These are phyloP conservation scores for Lamprotornis superbus DNA, from an alignment of 2,113 vertebrate genomes.

Conservation along the genomic window DNA sequence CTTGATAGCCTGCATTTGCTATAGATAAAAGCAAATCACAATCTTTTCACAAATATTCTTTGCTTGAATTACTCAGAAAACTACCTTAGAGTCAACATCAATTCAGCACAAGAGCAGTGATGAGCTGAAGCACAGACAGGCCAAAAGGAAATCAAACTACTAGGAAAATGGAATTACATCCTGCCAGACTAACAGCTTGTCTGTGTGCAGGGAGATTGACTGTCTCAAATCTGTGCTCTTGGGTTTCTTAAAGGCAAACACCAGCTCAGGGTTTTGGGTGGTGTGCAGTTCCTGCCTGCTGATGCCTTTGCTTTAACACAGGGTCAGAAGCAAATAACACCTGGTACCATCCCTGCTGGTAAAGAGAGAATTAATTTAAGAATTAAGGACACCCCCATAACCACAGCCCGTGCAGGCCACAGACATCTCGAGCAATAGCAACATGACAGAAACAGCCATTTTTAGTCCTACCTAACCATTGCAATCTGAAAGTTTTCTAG, in stretches of 20 bases:
- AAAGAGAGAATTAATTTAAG: neutral
- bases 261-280: neutral
- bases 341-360: neutral
- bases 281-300: neutral
- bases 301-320: neutral
- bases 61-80: neutral
- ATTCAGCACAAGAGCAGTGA: neutral
- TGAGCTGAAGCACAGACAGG: neutral
- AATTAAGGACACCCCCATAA: neutral
- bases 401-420: neutral
- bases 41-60: neutral
- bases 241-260: neutral
- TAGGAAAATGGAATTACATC: neutral
- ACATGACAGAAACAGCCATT: neutral
- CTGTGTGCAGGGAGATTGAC: neutral
- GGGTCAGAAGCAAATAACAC: neutral
- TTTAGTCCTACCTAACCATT: neutral
- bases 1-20: neutral
- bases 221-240: neutral
- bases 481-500: neutral
- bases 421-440: fast-evolving
- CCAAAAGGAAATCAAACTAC: slow-evolving; percentile 17
- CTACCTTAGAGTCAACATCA: neutral
- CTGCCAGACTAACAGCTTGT: neutral
- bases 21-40: neutral